These are phyloP conservation scores for Latrodectus hesperus DNA, from an alignment of 2,888 invertebrate genomes.

Conservation along the genomic window DNA sequence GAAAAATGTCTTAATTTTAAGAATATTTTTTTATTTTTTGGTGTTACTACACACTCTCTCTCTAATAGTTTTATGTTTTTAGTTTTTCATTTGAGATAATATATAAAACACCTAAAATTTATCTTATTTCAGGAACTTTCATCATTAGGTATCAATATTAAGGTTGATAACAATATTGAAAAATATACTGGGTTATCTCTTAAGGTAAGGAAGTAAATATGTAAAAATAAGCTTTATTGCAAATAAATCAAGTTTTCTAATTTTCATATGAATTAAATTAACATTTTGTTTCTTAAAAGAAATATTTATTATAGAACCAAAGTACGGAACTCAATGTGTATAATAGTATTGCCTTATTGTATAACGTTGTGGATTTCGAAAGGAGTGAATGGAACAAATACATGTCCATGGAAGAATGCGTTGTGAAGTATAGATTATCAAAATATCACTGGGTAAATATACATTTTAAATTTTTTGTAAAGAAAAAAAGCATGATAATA, in stretches of 20 bases:
- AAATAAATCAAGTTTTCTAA: no score
- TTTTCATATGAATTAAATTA: no score
- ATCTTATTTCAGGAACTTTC: constrained; percentile 14
- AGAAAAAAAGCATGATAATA: background rate
- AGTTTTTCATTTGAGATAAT: no score
- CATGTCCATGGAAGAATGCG: background rate
- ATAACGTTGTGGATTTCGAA: background rate
- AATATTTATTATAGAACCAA: background rate
- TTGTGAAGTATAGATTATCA: background rate
- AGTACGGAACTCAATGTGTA: background rate
- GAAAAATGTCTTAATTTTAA: no score
- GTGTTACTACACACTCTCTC: no score
- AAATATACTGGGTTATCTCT: background rate
- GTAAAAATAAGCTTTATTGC: no score
- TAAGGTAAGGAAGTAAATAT: background rate
- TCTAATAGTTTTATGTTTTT: no score
- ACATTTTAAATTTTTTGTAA: background rate
- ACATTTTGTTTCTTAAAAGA: no score
- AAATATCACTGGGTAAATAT: background rate
- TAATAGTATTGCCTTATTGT: background rate
- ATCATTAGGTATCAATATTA: constrained; percentile 4
- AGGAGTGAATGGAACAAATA: background rate
- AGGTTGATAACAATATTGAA: background rate
- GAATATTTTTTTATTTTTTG: no score
- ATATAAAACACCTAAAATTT: no score